Conservation (phyloP, 2,113 vertebrate genomes). For the Bagarius yarrelli region DNA sequence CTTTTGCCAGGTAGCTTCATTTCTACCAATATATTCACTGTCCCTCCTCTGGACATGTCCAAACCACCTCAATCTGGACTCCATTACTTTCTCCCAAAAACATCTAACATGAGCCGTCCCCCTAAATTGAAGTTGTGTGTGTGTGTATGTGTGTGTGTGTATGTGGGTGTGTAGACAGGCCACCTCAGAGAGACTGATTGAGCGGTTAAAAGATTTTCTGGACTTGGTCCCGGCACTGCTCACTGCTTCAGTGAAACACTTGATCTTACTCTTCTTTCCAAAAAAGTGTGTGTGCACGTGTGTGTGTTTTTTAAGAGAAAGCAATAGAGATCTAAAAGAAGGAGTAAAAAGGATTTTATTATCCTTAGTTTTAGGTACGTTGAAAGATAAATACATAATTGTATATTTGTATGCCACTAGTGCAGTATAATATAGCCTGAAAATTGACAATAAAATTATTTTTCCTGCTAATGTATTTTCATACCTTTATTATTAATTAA, state of each 20-base stretch:
- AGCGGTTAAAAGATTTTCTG: constrained; percentile 67
- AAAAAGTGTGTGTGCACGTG: too few relatives aligned
- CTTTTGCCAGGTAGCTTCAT: too few relatives aligned
- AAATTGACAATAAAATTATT: background rate
- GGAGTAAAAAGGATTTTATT: constrained; percentile 38
- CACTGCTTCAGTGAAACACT: constrained; percentile 42
- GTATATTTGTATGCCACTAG: background rate
- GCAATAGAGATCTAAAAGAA: constrained; percentile 50
- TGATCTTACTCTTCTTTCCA: constrained; percentile 39
- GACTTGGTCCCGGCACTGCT: constrained; percentile 58
- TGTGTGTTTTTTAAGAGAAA: constrained; percentile 38
- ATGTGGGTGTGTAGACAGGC: constrained; percentile 37
- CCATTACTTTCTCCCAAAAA: too few relatives aligned
- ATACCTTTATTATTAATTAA: background rate
- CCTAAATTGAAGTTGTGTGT: constrained; percentile 1
- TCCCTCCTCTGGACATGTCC: too few relatives aligned
- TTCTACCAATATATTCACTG: too few relatives aligned
- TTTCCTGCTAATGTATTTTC: background rate
- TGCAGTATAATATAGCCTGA: background rate
- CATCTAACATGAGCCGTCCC: constrained; percentile 57
- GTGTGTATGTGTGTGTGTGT: constrained; percentile 55
- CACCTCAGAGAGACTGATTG: constrained; percentile 58
- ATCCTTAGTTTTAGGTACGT: background rate
- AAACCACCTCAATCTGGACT: too few relatives aligned
- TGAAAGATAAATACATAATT: background rate